Conservation (phyloP, 2,797 vertebrate genomes). For the Pipistrellus pygmaeus region DNA sequence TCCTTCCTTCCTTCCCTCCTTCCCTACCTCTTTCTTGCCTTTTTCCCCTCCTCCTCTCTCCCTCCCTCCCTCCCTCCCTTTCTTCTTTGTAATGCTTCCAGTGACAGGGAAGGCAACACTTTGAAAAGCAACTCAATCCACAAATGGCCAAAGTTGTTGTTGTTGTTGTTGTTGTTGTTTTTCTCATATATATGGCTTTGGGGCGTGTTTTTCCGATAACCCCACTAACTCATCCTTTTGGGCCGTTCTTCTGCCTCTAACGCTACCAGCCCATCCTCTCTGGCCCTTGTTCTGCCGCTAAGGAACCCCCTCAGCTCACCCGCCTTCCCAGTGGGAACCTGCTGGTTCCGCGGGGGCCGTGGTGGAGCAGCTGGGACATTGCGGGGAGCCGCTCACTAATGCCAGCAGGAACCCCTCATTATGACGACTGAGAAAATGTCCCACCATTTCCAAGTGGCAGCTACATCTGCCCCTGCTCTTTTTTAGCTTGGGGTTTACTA, state of each 20-base stretch:
- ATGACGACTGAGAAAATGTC: not conserved
- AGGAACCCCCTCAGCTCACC: not conserved
- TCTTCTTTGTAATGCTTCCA: not conserved
- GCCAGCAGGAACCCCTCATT: not conserved
- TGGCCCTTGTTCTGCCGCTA: not conserved
- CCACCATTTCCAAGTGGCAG: not conserved
- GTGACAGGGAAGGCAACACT: not conserved
- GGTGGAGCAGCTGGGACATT: not conserved
- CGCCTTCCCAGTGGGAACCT: not conserved
- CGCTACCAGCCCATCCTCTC: too few species aligned
- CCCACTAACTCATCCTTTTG: not conserved
- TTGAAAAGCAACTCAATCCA: conserved; percentile 14
- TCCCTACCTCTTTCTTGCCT: too few species aligned
- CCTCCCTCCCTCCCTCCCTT: not conserved
- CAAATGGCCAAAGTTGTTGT: not conserved
- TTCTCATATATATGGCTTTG: not conserved
- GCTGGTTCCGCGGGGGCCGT: not conserved
- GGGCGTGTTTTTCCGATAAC: not conserved
- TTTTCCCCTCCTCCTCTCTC: not conserved
- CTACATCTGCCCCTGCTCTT: not conserved
- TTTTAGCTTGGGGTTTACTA: not conserved
- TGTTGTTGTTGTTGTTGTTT: not conserved
- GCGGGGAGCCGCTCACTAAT: not conserved
- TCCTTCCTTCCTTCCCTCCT: too few species aligned
- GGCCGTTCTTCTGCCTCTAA: not conserved